Conservation (phyloP, 2,113 vertebrate species). For the Cyprinus carpio region DNA sequence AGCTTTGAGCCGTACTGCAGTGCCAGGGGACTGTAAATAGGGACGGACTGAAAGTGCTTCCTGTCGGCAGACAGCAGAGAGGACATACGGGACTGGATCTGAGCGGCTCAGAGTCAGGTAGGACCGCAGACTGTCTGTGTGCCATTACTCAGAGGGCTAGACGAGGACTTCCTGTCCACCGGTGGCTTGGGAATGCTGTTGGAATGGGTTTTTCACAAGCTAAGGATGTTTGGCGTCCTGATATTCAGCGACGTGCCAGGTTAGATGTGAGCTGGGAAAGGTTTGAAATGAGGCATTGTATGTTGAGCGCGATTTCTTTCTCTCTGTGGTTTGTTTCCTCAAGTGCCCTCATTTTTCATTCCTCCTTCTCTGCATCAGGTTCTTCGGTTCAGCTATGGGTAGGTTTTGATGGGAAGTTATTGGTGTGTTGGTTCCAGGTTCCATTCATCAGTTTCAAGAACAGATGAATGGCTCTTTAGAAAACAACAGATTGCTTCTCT, state of each 20-base stretch:
- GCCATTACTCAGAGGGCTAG: not conserved
- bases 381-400: not conserved
- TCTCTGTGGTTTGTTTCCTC: not conserved
- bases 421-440: not conserved
- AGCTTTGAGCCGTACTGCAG: constrained; percentile 66
- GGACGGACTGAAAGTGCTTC: constrained; percentile 73
- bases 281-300: constrained; percentile 29
- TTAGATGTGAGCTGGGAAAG: constrained; percentile 6
- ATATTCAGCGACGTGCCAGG: not conserved
- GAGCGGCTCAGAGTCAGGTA: constrained; percentile 45
- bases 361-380: not conserved
- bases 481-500: not conserved
- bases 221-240: constrained; percentile 14
- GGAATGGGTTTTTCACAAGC: constrained; percentile 24
- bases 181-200: not conserved
- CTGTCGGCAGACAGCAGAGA: constrained; percentile 64
- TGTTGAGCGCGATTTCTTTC: constrained; percentile 2
- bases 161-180: constrained; percentile 16
- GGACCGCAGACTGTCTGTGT: constrained; percentile 34
- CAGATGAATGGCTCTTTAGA: not conserved
- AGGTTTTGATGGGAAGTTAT: not conserved
- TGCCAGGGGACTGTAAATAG: constrained; percentile 75
- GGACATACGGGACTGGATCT: constrained; percentile 41
- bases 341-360: not conserved
- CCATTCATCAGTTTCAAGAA: not conserved